Base-by-base conservation (phyloP, 2,888 invertebrate genomes). In the Cosmia pyralina region DNA sequence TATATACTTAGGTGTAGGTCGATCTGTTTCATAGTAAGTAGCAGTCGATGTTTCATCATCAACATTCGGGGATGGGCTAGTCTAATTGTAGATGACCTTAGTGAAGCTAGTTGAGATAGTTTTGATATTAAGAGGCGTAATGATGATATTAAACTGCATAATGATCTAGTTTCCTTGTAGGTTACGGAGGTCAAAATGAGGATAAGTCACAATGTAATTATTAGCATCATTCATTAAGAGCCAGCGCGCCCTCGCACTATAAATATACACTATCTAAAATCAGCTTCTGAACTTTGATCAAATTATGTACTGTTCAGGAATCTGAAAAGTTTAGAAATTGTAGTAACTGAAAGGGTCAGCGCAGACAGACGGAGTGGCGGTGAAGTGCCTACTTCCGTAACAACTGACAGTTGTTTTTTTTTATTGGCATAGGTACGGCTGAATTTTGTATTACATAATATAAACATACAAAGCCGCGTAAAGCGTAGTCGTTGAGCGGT, bases 1-100 rank as follows among this genome's bases (percentile, higher is more conserved):
- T 95, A 92, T 95, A 95, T 95, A 95, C 88, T 85, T 88, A 90
- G 86, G 82, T 86, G 81, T 77, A 83, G 83, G 91, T 92, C 91
- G 92, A 94, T 94, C 92, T 92, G 93, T 87, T 92, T 94, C 86
- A 88, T 88, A 84, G 90, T 88, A 78, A 90, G 85, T 92, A 91
- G 92, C 91, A 90, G 87, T 86, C 66, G 83, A 81, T 87, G 82
- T 95, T 95, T 92, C 94, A 85, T 92, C 91, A 95, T 92, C 89
- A 75, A 81, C 88, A 90, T 87, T 89, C 88, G 91, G 91, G 89
- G 91, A 93, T 92, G 91, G 89, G 89, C 92, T 89, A 84, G 89
- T 90, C 89, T 93, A 92, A 92, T 92, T 93, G 92, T 62, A 50
- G 63, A 48, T 81, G 81, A 69, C 81, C 81, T 81, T 74, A 59